phyloP scores from a whole-genome alignment of 2,888 invertebrate species.

The Anodontia alba region DNA sequence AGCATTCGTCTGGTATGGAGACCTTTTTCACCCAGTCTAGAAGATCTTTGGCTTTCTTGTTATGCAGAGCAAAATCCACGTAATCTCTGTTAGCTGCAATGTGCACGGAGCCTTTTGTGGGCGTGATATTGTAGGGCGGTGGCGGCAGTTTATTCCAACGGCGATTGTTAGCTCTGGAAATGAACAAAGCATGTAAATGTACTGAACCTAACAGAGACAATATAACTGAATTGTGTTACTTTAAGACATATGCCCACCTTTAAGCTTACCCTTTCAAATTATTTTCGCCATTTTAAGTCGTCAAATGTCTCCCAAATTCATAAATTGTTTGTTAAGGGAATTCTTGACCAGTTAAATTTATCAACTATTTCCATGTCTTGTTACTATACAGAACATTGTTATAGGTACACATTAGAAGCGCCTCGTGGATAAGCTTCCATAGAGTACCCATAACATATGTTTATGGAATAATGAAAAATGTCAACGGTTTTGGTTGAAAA shows the following conservation, averaged over 20 bases:
- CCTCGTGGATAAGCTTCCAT: too few relatives aligned
- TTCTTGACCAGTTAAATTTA: constrained; percentile 80
- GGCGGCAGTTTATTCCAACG: constrained; percentile 53
- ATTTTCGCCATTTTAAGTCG: constrained; percentile 79
- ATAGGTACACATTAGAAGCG: too few relatives aligned
- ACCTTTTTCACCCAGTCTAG: constrained; percentile 73
- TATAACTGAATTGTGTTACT: too few relatives aligned
- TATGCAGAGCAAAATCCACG: constrained; percentile 74
- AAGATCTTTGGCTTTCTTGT: constrained; percentile 67
- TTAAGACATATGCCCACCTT: too few relatives aligned
- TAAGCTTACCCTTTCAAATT: constrained; percentile 68
- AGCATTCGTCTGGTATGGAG: constrained; percentile 77
- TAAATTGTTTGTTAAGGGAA: constrained; percentile 79
- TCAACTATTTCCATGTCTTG: constrained; percentile 79
- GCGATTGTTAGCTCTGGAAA: constrained; percentile 48
- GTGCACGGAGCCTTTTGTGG: constrained; percentile 77
- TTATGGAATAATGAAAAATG: too few relatives aligned
- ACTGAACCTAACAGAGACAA: too few relatives aligned
- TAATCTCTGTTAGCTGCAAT: constrained; percentile 71
- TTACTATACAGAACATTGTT: constrained; percentile 55
- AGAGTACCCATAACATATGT: too few relatives aligned
- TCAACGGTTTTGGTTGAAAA: too few relatives aligned
- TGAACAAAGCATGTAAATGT: too few relatives aligned
- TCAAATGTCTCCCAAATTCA: constrained; percentile 77
- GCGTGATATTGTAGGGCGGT: constrained; percentile 60